Percentiles rank a stretch among this genome's conserved stretches.
These are phyloP conservation scores for Athripsodes cinereus DNA, from an alignment of 2,888 invertebrate genomes.

Conservation along the genomic window DNA sequence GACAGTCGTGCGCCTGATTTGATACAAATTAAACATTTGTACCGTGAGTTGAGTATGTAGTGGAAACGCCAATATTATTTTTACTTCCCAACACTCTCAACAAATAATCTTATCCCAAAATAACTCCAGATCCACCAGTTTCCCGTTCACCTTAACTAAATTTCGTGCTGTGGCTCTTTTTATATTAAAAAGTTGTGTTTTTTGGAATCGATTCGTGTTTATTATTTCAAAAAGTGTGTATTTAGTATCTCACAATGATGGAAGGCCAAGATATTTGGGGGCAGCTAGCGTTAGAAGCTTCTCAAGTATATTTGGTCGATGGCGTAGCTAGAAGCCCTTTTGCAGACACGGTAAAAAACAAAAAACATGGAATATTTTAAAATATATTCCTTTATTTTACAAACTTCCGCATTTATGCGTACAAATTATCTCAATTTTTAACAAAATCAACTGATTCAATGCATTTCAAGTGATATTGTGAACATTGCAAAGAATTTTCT, in stretches of 20 bases:
- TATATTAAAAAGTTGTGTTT: neutral
- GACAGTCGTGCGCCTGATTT: neutral
- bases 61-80: neutral
- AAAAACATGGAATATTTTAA: neutral
- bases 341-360: conserved; percentile 70
- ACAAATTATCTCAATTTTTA: no score
- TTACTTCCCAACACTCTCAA: neutral
- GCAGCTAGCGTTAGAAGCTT: conserved; percentile 80
- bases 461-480: no score
- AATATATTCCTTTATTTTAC: no score
- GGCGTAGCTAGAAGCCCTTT: conserved; percentile 74
- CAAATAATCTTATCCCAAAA: neutral
- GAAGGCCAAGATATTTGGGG: conserved; percentile 79
- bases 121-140: neutral
- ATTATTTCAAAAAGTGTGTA: neutral
- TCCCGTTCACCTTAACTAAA: neutral
- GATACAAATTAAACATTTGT: neutral
- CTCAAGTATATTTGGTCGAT: conserved; percentile 78
- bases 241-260: conserved; percentile 48
- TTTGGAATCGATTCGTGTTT: neutral
- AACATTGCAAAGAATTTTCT: no score
- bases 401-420: no score
- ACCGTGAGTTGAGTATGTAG: neutral
- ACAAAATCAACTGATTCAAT: no score
- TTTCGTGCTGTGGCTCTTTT: neutral